Evolutionary conservation across 2,113 vertebrate species (phyloP).

Genomic region (Setophaga petechia): DNA sequence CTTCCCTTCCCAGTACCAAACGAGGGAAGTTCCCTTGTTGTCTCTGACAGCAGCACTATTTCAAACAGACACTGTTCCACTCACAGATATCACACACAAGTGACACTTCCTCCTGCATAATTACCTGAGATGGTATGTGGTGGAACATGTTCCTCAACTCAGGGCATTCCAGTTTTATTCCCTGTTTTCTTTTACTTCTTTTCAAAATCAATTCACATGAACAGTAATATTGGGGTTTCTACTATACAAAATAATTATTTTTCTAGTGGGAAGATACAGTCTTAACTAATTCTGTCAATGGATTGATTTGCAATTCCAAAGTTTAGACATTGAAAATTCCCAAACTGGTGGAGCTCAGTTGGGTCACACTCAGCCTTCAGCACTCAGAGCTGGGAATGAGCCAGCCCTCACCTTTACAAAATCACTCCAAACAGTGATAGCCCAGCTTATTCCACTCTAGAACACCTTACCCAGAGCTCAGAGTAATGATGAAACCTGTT

Average conservation of each 20-base stretch:
- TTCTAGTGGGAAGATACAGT: background rate
- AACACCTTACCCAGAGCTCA: background rate
- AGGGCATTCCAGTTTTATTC: background rate
- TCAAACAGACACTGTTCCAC: background rate
- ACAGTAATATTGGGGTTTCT: background rate
- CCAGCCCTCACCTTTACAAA: background rate
- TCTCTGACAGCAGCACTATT: background rate
- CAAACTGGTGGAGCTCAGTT: background rate
- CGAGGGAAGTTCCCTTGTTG: background rate
- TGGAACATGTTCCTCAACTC: background rate
- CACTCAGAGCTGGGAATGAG: background rate
- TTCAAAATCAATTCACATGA: background rate
- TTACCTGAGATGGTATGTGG: background rate
- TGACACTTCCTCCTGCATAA: slow-evolving; percentile 12
- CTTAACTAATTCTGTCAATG: background rate
- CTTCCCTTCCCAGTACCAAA: background rate
- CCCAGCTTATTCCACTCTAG: background rate
- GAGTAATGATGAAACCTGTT: background rate
- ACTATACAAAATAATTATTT: background rate
- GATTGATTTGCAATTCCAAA: background rate
- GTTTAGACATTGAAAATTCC: background rate
- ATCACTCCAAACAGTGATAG: background rate
- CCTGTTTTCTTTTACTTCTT: background rate
- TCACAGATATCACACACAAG: background rate
- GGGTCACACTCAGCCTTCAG: background rate